Evolutionary conservation across 2,888 invertebrate genomes (phyloP), one percentile per base, ranked within the genome.

Genomic region (Drosophila fulvimacula): DNA sequence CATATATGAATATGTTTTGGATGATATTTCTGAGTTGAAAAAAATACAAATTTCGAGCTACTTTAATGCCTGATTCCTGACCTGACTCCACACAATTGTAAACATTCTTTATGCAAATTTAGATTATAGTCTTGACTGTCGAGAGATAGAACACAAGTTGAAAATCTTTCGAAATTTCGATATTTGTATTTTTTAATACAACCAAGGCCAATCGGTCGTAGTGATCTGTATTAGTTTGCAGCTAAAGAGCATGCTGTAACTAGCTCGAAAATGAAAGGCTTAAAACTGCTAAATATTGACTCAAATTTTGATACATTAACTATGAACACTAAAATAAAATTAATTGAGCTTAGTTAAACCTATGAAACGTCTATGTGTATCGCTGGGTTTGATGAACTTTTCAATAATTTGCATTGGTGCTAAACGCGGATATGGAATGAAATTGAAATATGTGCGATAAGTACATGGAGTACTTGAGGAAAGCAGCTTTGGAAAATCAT

Each of bases 391-490:
- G 77, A 75, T 86, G 75, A 81, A 75, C 75, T 79, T 65, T 53
- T 64, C 55, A 56, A 64, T 79, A 76, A 83, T 82, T 83, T 82
- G 62, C 81, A 81, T 82, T 79, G 69, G 51, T 21, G 27, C 60
- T 39, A 60, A 73, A 61, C 59, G 73, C 69, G 70, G 71, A 76
- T 70, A 74, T 77, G 64, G 73, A 81, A 79, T 82, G 70, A 79
- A 70, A 79, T 85, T 85, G 71, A 82, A 82, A 77, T 76, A 72
- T 61, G 61, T 44, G 58, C 32, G 55, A 64, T 58, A 42, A 52
- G 60, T 63, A 53, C 59, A 56, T 46, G 46, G 39, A 48, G 69
- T 61, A 46, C 72, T 63, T 56, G 51, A 79, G 17, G 51, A 27
- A 55, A 49, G 70, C 57, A 44, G 55, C 80, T 55, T 68, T 57